A percentile compares a stretch with the other conserved stretches of the same genome.
Evolutionary conservation across 1,140 invertebrate genomes (phyloP).

Genomic region (Dolichoris vasculosae): DNA sequence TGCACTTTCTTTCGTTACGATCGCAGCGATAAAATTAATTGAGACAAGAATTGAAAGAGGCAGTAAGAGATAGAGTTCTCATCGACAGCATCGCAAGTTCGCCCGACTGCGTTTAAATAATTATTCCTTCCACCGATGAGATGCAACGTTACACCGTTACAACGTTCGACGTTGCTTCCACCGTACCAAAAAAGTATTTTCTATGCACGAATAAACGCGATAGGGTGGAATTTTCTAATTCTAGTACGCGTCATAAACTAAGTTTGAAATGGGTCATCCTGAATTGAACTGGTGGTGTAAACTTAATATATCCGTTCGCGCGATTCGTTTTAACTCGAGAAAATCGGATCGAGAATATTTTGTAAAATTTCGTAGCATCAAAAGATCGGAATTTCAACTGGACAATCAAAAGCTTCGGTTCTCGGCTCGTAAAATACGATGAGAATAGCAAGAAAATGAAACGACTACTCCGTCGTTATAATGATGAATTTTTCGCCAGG

Average conservation of each 20-base stretch:
- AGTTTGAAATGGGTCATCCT: conserved; percentile 27
- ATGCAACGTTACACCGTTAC: background rate
- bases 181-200: background rate
- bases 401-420: background rate
- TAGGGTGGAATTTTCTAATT: conserved; percentile 14
- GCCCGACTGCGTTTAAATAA: background rate
- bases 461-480: background rate
- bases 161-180: no score
- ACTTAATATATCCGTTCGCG: conserved; percentile 18
- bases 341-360: background rate
- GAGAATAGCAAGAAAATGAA: background rate
- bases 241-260: background rate
- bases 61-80: background rate
- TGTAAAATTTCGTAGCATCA: background rate
- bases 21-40: conserved; percentile 29
- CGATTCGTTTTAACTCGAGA: no score
- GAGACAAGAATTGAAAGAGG: background rate
- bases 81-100: background rate
- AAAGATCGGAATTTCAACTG: background rate
- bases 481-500: background rate
- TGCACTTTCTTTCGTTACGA: conserved; percentile 1
- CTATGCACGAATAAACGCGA: background rate
- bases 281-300: background rate
- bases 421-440: background rate
- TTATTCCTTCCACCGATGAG: background rate